These are phyloP conservation scores for Proterorhinus semilunaris DNA, from an alignment of 2,113 vertebrate species.

Conservation along the genomic window DNA sequence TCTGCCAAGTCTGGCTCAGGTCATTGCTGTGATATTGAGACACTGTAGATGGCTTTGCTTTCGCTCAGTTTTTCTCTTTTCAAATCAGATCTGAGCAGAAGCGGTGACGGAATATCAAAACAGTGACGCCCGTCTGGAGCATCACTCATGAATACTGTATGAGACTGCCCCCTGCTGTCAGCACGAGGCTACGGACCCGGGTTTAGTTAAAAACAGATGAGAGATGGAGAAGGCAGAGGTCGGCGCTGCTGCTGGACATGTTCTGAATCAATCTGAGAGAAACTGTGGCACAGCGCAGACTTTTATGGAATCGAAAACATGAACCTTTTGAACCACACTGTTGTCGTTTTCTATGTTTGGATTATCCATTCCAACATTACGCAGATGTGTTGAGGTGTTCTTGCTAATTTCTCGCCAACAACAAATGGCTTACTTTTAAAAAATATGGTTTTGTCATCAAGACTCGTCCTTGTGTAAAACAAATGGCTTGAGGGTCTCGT, in stretches of 20 bases:
- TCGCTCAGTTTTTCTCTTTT: background rate
- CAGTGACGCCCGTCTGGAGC: background rate
- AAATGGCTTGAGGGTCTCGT: too few species aligned
- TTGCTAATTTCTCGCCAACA: too few species aligned
- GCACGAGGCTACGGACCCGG: background rate
- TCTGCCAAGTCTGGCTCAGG: too few species aligned
- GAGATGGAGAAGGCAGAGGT: background rate
- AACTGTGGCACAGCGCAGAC: background rate
- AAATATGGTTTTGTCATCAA: too few species aligned
- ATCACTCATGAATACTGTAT: slow-evolving; percentile 6
- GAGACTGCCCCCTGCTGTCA: background rate
- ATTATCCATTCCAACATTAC: background rate
- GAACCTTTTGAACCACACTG: background rate
- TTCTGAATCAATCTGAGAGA: background rate
- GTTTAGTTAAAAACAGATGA: background rate
- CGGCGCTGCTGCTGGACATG: background rate
- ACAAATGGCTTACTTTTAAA: too few species aligned
- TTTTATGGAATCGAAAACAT: background rate
- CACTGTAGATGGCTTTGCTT: too few species aligned
- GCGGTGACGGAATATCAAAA: slow-evolving; percentile 3
- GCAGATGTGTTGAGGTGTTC: too few species aligned
- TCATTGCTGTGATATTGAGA: too few species aligned
- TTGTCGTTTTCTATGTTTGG: background rate
- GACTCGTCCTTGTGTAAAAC: too few species aligned
- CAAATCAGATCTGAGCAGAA: background rate